Evolutionary conservation across 2,888 invertebrate genomes (phyloP), one percentile per base, ranked within the genome.

Genomic region (Aspidapion aeneum): DNA sequence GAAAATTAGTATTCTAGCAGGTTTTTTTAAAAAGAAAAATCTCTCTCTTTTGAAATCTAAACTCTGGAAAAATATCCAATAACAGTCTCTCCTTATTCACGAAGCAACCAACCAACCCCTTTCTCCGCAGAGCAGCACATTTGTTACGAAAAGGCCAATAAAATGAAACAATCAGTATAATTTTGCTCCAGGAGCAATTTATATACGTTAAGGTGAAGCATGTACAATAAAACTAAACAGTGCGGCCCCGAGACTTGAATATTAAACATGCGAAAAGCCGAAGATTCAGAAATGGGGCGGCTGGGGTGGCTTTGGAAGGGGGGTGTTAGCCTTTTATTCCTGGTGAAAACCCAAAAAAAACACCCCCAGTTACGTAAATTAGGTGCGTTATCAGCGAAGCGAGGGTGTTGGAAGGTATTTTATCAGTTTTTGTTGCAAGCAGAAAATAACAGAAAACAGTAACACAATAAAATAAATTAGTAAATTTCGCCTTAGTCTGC

Each of bases 201-300:
- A 66, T 66, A 65, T 65, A 66, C 66, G 66, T 66, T 66, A 66
- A 66, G 66, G 66, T 66, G 66, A 66, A 66, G 64, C 64, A 66
- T 66, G 61, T 63, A 66, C 66, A 66, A 66, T 66, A 66, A 66
- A 66, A 58, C 66, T 64, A 66, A 66, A 66, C 66, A 66, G 64
- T 66, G 63, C 64, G 61, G 64, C 61, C n/a, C 60, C 66, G 66
- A 66, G 66, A 63, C 57, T 58, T 58, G 66, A 66, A 66, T 66
- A 64, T 62, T 66, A 66, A 66, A 65, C 35, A 35, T 64, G 64
- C 58, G 63, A 48, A 64, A 63, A 55, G 57, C 61, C 61, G 63
- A 61, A 66, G 64, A 61, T 63, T 64, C 60, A 58, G 63, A 35
- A 35, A 35, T 35, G 35, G 35, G 63, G 63, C 55, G 62, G 21